Conservation (phyloP, 2,888 invertebrate species). For the Hoplodrina blanda region DNA sequence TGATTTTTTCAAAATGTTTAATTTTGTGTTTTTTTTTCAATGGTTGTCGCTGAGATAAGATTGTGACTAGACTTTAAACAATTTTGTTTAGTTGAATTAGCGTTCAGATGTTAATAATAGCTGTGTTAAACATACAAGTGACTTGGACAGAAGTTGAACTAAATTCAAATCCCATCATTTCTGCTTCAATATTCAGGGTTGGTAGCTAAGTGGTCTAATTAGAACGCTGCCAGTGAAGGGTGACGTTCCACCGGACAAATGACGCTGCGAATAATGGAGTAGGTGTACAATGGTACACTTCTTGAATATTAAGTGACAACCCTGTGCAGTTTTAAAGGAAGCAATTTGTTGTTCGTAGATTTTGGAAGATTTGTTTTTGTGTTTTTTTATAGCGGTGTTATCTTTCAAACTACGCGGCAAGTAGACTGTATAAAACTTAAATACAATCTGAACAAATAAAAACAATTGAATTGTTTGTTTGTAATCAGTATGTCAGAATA, state of each 20-base stretch:
- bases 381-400: conserved; percentile 2
- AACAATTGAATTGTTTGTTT: no score
- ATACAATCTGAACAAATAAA: no score
- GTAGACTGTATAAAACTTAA: no score
- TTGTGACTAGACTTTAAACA: background rate
- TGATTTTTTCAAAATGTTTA: no score
- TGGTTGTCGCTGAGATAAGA: background rate
- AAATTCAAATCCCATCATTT: conserved; percentile 62
- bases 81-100: background rate
- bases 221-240: conserved; percentile 71
- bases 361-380: background rate
- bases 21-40: background rate
- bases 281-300: conserved; percentile 40
- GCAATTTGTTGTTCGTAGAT: conserved; percentile 17
- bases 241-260: conserved; percentile 72
- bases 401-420: no score
- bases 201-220: conserved; percentile 71
- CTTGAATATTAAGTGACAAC: conserved; percentile 59
- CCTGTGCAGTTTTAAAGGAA: conserved; percentile 39
- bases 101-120: conserved; percentile 1
- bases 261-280: conserved; percentile 70
- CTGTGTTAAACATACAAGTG: conserved; percentile 29
- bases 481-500: no score
- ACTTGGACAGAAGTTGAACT: conserved; percentile 39
- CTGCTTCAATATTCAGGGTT: conserved; percentile 66